These are phyloP conservation scores for Malthinus seriepunctatus DNA, from an alignment of 2,888 invertebrate species.

Conservation along the genomic window DNA sequence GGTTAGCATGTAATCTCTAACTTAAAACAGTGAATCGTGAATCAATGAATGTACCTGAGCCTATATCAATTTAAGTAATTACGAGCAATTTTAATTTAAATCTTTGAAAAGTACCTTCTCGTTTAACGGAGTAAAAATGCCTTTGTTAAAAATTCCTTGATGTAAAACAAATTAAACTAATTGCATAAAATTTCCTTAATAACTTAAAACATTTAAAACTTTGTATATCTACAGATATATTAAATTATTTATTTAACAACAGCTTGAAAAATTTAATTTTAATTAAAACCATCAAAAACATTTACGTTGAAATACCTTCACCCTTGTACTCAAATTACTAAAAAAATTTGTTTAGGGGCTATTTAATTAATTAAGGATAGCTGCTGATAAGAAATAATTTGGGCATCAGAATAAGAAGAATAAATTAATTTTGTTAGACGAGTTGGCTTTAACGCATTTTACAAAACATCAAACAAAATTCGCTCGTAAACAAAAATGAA, in stretches of 20 bases:
- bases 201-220: no score
- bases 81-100: no score
- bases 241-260: background rate
- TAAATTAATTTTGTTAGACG: background rate
- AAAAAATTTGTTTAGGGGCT: constrained; percentile 13
- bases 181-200: no score
- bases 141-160: no score
- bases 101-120: no score
- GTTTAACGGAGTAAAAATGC: no score
- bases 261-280: constrained; percentile 13
- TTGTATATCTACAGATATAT: no score
- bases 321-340: constrained; percentile 1
- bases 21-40: no score
- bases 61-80: no score
- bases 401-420: background rate
- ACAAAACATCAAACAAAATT: constrained; percentile 1
- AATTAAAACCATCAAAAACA: constrained; percentile 27
- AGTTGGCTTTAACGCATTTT: background rate
- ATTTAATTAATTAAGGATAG: constrained; percentile 15
- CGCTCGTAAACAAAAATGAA: background rate
- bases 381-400: constrained; percentile 3
- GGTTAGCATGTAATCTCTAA: no score
- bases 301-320: constrained; percentile 9
- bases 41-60: no score
- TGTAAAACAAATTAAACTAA: no score